Evolutionary conservation across 1,140 invertebrate species (phyloP).

Genomic region (Drosophila ananassae): DNA sequence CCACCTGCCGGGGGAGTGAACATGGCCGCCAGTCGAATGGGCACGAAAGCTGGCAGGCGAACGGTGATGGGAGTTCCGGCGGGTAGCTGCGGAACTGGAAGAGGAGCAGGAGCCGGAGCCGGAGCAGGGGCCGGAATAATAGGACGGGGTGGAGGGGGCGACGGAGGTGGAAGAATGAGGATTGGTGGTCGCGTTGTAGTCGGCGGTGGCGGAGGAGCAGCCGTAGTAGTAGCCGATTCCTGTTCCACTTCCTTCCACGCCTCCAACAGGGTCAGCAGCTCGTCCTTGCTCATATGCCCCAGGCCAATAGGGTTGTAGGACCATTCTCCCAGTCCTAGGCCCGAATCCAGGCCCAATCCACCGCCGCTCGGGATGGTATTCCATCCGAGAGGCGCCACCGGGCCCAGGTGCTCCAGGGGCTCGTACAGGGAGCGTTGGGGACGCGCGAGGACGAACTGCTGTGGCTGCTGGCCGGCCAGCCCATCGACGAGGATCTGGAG

Average conservation of each 20-base stretch:
- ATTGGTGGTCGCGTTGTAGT: conserved; percentile 5
- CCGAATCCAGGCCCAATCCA: background rate
- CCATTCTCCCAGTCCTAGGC: conserved; percentile 11
- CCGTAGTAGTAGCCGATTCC: conserved; percentile 43
- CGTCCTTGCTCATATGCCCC: conserved; percentile 76
- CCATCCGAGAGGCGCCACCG: conserved; percentile 33
- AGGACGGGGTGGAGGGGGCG: conserved; percentile 22
- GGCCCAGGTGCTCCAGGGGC: conserved; percentile 14
- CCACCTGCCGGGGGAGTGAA: conserved; percentile 51
- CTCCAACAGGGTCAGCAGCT: conserved; percentile 71
- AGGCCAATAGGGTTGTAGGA: conserved; percentile 56
- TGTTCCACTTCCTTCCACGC: conserved; percentile 74
- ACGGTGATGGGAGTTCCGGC: conserved; percentile 58
- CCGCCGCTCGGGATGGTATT: conserved; percentile 24
- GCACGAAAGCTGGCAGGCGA: conserved; percentile 71
- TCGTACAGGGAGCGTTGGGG: conserved; percentile 47
- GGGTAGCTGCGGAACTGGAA: conserved; percentile 22
- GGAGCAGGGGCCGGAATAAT: conserved; percentile 24
- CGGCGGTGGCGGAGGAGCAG: conserved; percentile 59
- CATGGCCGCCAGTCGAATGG: conserved; percentile 74
- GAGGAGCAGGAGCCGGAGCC: conserved; percentile 5
- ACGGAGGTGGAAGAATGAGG: conserved; percentile 6
- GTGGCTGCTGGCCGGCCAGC: conserved; percentile 30
- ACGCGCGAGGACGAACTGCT: conserved; percentile 40
- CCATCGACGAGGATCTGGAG: conserved; percentile 14